These are phyloP conservation scores for Caenorhabditis sp. DNA, from an alignment of 2,888 invertebrate species.

Conservation along the genomic window DNA sequence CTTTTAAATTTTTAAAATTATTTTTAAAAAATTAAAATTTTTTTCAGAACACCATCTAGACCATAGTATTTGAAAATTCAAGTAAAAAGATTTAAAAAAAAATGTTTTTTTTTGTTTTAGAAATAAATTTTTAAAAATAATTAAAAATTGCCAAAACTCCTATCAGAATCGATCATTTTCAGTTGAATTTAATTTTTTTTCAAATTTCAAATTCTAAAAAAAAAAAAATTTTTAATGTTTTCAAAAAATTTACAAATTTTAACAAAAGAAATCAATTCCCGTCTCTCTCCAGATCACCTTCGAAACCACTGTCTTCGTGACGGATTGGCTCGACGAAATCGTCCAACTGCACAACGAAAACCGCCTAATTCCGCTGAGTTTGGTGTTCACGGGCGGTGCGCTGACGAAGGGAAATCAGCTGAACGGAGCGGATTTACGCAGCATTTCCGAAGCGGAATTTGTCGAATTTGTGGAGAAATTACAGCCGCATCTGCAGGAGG, in stretches of 20 bases:
- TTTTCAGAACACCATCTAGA: neutral
- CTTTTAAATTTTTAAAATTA: neutral
- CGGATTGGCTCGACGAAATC: slow-evolving; percentile 60
- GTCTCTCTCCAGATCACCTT: slow-evolving; percentile 55
- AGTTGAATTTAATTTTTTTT: no score
- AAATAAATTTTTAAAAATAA: no score
- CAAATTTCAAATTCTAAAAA: neutral
- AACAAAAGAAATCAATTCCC: neutral
- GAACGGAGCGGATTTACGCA: slow-evolving; percentile 71
- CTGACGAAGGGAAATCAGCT: slow-evolving; percentile 60
- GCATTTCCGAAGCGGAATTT: slow-evolving; percentile 65
- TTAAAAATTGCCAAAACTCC: no score
- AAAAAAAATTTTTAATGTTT: slow-evolving; percentile 1
- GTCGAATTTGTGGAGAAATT: slow-evolving; percentile 66
- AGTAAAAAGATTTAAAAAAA: no score
- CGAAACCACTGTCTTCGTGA: slow-evolving; percentile 48
- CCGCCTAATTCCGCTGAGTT: slow-evolving; percentile 52
- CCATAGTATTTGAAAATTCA: no score
- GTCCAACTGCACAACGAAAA: slow-evolving; percentile 38
- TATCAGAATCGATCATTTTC: no score
- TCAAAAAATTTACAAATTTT: neutral
- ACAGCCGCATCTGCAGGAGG: slow-evolving; percentile 69
- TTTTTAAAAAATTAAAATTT: neutral
- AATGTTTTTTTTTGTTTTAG: no score
- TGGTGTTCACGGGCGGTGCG: slow-evolving; percentile 69